A percentile compares a stretch with the other conserved stretches of the same genome.
These are phyloP conservation scores for Agapornis roseicollis DNA, from an alignment of 2,113 vertebrate species.

Conservation along the genomic window DNA sequence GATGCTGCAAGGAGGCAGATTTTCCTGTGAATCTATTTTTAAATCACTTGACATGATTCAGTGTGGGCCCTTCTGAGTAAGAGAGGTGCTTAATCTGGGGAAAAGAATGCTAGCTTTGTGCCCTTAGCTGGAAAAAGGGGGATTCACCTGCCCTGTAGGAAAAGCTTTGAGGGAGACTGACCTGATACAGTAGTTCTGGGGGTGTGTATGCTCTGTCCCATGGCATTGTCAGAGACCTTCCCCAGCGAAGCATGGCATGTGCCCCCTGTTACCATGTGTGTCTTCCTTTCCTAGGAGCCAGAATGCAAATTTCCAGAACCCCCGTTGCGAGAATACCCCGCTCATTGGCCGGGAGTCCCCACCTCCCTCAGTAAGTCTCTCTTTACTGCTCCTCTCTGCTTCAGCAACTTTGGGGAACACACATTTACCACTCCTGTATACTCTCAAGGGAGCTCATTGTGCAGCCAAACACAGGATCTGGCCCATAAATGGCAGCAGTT, in stretches of 20 bases:
- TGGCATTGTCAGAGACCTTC: background rate
- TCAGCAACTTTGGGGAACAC: conserved; percentile 38
- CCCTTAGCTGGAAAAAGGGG: background rate
- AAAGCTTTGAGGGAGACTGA: background rate
- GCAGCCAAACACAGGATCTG: conserved; percentile 30
- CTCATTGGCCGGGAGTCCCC: conserved; percentile 98
- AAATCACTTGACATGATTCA: conserved; percentile 25
- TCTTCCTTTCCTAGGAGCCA: conserved; percentile 84
- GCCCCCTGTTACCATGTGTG: conserved; percentile 44
- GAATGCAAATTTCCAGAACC: conserved; percentile 98
- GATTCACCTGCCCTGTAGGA: background rate
- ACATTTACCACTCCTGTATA: background rate
- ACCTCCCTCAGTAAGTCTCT: conserved; percentile 92
- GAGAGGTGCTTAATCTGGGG: background rate
- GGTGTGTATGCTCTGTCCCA: background rate
- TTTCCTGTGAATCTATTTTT: conserved; percentile 50
- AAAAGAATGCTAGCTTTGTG: background rate
- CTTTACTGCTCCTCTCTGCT: conserved; percentile 64
- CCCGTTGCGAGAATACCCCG: conserved; percentile 97
- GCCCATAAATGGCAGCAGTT: conserved; percentile 2
- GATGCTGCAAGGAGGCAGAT: conserved; percentile 4
- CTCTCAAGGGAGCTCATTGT: conserved; percentile 1
- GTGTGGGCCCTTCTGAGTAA: conserved; percentile 33
- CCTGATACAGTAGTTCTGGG: background rate
- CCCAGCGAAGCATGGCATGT: background rate